Evolutionary conservation across 2,113 vertebrate species (phyloP).

Genomic region (Odocoileus virginianus): DNA sequence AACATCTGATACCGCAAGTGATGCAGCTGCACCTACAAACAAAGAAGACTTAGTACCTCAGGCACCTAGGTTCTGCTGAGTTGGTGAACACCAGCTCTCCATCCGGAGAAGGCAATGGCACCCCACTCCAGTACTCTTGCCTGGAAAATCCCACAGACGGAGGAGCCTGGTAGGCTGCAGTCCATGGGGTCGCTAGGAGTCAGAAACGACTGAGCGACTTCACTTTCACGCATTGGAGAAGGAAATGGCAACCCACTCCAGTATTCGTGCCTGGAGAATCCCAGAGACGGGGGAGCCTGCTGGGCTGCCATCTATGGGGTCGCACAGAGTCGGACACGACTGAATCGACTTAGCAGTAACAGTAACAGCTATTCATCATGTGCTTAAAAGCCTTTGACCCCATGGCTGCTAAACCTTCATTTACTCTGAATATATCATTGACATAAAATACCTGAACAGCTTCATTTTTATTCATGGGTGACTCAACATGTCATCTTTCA

Average conservation of each 20-base stretch:
- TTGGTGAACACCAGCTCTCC: neutral
- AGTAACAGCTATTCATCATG: neutral
- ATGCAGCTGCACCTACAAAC: conserved; percentile 9
- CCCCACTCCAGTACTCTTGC: no score
- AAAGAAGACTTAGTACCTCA: neutral
- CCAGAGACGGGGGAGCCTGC: no score
- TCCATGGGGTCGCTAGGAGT: no score
- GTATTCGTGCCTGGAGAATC: no score
- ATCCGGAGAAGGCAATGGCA: no score
- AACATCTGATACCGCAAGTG: neutral
- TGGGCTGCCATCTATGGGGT: no score
- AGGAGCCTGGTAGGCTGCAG: no score
- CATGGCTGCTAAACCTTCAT: neutral
- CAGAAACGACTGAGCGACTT: accelerated
- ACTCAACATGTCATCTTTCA: neutral
- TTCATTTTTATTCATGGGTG: neutral
- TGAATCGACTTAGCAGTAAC: no score
- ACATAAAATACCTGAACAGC: neutral
- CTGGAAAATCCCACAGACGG: no score
- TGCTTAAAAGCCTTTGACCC: neutral
- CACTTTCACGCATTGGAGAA: no score
- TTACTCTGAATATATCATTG: neutral
- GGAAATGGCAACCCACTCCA: no score
- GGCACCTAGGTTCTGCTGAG: neutral
- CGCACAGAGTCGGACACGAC: accelerated